Evolutionary conservation across 2,888 invertebrate genomes (phyloP).

Genomic region (Drosophila demipolita): DNA sequence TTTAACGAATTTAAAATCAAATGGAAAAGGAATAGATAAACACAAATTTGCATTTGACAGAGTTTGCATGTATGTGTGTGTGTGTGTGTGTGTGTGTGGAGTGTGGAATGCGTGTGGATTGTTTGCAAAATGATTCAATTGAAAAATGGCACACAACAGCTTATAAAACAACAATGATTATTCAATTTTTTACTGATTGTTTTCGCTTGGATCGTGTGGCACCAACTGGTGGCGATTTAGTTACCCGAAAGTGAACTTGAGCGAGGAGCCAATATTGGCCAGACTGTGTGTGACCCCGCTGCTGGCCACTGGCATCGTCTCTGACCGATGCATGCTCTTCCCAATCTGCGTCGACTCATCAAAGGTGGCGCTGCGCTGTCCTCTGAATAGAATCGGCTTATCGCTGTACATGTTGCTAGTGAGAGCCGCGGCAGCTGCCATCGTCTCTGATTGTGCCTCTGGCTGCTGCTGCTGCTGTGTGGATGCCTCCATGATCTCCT

Average conservation of each 20-base stretch:
- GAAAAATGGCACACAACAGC: conserved; percentile 30
- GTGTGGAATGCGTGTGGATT: conserved; percentile 31
- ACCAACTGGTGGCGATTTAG: conserved; percentile 51
- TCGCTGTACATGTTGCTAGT: conserved; percentile 86
- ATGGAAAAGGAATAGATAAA: conserved; percentile 8
- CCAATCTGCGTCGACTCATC: conserved; percentile 86
- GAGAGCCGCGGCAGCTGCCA: conserved; percentile 51
- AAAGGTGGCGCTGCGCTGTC: conserved; percentile 87
- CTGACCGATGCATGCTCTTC: conserved; percentile 88
- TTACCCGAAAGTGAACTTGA: conserved; percentile 95
- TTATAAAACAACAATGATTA: conserved; percentile 17
- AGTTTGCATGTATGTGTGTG: conserved; percentile 4
- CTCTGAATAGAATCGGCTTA: conserved; percentile 89
- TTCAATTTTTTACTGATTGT: background rate
- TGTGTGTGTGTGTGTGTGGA: conserved; percentile 18
- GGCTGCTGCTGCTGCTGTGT: conserved; percentile 15
- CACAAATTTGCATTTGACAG: conserved; percentile 9
- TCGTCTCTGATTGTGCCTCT: conserved; percentile 8
- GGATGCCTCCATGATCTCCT: conserved; percentile 75
- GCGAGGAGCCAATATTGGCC: conserved; percentile 92
- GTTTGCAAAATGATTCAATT: conserved; percentile 26
- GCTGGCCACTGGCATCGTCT: conserved; percentile 90
- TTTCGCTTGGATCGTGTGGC: conserved; percentile 7
- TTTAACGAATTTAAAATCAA: conserved; percentile 1
- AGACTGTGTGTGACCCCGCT: conserved; percentile 89